Evolutionary conservation across 2,113 vertebrate species (phyloP).

Genomic region (Limanda limanda): DNA sequence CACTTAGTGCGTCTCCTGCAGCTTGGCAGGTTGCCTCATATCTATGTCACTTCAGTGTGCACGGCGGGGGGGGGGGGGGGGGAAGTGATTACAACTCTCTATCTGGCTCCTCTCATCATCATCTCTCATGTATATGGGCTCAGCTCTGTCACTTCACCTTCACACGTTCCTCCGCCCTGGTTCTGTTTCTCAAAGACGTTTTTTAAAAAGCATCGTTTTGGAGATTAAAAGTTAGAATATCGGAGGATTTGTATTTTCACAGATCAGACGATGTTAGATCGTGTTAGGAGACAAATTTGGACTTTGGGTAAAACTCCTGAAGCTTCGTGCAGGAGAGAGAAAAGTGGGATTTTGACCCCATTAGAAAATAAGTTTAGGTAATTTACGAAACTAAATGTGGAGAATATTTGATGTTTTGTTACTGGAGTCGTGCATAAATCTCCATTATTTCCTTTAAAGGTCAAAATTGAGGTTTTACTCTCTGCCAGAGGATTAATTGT

Average conservation of each 20-base stretch:
- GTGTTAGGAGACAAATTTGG: too few relatives aligned
- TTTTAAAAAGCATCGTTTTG: not conserved
- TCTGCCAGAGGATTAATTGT: too few relatives aligned
- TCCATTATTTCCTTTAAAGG: too few relatives aligned
- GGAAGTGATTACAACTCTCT: slow-evolving; percentile 52
- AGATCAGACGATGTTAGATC: too few relatives aligned
- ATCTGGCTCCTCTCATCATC: slow-evolving; percentile 58
- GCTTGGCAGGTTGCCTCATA: slow-evolving; percentile 38
- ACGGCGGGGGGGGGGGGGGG: slow-evolving; percentile 6
- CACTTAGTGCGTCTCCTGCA: slow-evolving; percentile 27
- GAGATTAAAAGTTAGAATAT: not conserved
- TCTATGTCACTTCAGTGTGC: slow-evolving; percentile 45
- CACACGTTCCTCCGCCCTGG: slow-evolving; percentile 20
- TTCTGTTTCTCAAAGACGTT: not conserved
- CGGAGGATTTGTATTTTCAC: not conserved
- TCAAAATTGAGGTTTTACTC: too few relatives aligned
- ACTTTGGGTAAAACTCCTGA: too few relatives aligned
- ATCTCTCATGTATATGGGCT: slow-evolving; percentile 59
- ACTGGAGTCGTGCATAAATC: too few relatives aligned
- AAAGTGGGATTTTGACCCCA: too few relatives aligned
- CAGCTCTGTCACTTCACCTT: slow-evolving; percentile 67
- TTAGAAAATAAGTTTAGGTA: too few relatives aligned
- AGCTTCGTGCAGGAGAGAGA: too few relatives aligned
- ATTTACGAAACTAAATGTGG: too few relatives aligned
- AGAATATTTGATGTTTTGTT: too few relatives aligned